phyloP scores from a whole-genome alignment of 1,140 invertebrate species.

The Camponotus floridanus region DNA sequence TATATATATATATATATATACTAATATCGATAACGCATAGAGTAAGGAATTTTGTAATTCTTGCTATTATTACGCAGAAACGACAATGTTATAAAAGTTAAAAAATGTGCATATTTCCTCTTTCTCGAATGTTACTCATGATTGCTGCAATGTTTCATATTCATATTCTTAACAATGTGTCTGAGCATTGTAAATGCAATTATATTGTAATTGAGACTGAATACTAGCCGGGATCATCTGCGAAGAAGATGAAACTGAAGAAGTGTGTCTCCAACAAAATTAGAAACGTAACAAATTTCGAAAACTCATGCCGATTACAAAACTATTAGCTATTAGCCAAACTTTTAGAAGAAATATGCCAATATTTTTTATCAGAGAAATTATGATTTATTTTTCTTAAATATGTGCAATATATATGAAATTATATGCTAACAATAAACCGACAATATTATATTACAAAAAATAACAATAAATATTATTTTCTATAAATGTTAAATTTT shows the following conservation, averaged over 20 bases:
- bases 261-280: conserved; percentile 12
- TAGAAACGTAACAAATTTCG: conserved; percentile 16
- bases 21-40: background rate
- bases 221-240: conserved; percentile 18
- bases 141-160: conserved; percentile 36
- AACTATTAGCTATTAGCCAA: background rate
- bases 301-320: background rate
- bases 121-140: conserved; percentile 31
- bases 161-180: conserved; percentile 25
- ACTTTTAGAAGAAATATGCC: background rate
- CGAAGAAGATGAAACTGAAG: conserved; percentile 10
- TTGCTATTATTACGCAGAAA: background rate
- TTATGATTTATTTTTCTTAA: background rate
- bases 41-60: background rate
- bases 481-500: background rate
- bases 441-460: no score
- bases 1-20: no score
- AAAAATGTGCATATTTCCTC: background rate
- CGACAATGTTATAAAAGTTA: background rate
- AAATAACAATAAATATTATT: background rate
- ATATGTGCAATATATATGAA: background rate
- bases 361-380: background rate
- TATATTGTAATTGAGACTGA: conserved; percentile 43
- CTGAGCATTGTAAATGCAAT: conserved; percentile 29
- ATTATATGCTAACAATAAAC: background rate